These are phyloP conservation scores for Anniella stebbinsi DNA, from an alignment of 2,797 vertebrate species.

Conservation along the genomic window DNA sequence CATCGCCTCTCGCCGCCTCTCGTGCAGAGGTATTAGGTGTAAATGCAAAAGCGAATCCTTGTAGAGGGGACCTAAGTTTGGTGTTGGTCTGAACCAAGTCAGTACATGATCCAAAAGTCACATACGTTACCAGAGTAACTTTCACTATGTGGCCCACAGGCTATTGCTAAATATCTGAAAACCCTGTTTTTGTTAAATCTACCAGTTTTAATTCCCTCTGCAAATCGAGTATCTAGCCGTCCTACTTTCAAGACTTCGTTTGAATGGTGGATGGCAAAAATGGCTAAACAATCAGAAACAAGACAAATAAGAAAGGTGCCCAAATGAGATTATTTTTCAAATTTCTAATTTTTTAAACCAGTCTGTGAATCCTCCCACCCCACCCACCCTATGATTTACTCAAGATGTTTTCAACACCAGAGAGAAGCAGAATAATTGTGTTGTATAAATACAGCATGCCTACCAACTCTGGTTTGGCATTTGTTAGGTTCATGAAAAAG, in stretches of 20 bases:
- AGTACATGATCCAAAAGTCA: neutral
- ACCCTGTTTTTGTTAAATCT: neutral
- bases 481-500: neutral
- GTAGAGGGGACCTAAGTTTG: no score
- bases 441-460: neutral
- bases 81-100: neutral
- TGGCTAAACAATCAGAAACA: neutral
- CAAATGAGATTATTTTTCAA: neutral
- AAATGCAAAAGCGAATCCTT: no score
- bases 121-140: neutral
- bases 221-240: no score
- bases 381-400: neutral
- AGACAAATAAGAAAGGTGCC: no score
- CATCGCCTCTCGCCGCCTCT: no score
- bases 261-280: neutral
- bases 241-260: neutral
- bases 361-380: neutral
- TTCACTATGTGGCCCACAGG: neutral
- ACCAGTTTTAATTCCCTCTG: neutral
- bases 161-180: neutral
- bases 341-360: neutral
- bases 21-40: no score
- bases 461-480: neutral
- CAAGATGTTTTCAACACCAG: neutral
- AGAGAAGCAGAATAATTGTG: neutral